A percentile compares a stretch with the other conserved stretches of the same genome.
Conservation (phyloP, 1,140 invertebrate genomes). For the Delia radicum region DNA sequence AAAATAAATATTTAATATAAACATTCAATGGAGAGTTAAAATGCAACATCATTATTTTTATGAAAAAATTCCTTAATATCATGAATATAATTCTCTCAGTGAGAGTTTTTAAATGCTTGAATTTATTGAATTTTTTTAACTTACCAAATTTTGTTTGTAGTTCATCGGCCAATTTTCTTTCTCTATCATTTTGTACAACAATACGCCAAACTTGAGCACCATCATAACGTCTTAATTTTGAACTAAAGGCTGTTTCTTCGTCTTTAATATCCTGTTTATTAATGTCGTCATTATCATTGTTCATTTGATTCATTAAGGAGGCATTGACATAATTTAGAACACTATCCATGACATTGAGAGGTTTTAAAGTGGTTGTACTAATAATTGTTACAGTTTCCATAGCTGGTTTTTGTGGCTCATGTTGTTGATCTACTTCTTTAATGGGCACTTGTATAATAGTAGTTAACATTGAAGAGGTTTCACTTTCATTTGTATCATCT, state of each 20-base stretch:
- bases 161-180: conserved; percentile 47
- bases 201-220: conserved; percentile 63
- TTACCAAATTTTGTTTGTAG: conserved; percentile 51
- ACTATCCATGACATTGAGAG: conserved; percentile 36
- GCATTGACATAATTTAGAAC: conserved; percentile 52
- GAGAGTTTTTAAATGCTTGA: too few relatives aligned
- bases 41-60: too few relatives aligned
- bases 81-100: too few relatives aligned
- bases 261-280: neutral
- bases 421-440: neutral
- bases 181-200: conserved; percentile 54
- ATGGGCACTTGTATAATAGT: conserved; percentile 41
- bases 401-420: conserved; percentile 8
- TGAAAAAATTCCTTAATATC: too few relatives aligned
- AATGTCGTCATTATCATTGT: conserved; percentile 23
- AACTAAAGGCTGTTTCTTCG: conserved; percentile 32
- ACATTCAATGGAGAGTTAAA: too few relatives aligned
- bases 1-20: too few relatives aligned
- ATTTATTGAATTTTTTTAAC: conserved; percentile 22
- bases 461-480: conserved; percentile 34
- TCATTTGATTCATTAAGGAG: conserved; percentile 40
- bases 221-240: conserved; percentile 56
- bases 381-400: neutral
- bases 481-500: conserved; percentile 1
- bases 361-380: neutral